Percentiles rank a stretch among this genome's conserved stretches.
phyloP scores from a whole-genome alignment of 2,797 vertebrate species.

The Schizothorax lantsangensis region DNA sequence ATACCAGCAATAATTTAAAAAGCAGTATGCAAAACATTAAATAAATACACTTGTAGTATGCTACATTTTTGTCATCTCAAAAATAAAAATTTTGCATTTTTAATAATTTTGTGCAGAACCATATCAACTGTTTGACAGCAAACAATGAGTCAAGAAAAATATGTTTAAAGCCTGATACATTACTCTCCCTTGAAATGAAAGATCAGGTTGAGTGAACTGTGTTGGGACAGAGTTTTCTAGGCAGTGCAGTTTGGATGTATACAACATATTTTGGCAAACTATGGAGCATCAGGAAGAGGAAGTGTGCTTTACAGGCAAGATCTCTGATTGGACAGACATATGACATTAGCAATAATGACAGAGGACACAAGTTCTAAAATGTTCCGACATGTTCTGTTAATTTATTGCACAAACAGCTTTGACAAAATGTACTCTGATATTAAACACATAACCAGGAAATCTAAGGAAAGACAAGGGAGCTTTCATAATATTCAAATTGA shows the following conservation, averaged over 20 bases:
- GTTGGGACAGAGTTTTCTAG: not conserved
- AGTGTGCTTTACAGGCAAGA: not conserved
- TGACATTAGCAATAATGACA: not conserved
- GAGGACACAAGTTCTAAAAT: conserved; percentile 15
- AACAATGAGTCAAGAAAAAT: not conserved
- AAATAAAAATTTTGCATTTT: not conserved
- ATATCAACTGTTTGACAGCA: not conserved
- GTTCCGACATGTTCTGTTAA: conserved; percentile 65
- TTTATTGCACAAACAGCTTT: conserved; percentile 84
- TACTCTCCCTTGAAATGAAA: not conserved
- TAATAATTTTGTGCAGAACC: not conserved
- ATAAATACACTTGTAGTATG: too few species aligned
- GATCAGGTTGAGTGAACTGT: not conserved
- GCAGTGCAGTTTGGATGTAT: not conserved
- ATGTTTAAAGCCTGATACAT: not conserved
- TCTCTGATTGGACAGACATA: not conserved
- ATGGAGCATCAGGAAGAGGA: not conserved
- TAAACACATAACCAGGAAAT: conserved; percentile 69
- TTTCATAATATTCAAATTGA: conserved; percentile 60
- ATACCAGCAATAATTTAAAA: too few species aligned
- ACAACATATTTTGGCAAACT: not conserved
- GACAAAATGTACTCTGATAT: conserved; percentile 78
- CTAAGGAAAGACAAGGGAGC: conserved; percentile 66
- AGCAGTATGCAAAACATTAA: not conserved
- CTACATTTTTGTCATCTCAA: not conserved